Conservation (phyloP, 23 tunicate genomes). For the Aplidium turbinatum region DNA sequence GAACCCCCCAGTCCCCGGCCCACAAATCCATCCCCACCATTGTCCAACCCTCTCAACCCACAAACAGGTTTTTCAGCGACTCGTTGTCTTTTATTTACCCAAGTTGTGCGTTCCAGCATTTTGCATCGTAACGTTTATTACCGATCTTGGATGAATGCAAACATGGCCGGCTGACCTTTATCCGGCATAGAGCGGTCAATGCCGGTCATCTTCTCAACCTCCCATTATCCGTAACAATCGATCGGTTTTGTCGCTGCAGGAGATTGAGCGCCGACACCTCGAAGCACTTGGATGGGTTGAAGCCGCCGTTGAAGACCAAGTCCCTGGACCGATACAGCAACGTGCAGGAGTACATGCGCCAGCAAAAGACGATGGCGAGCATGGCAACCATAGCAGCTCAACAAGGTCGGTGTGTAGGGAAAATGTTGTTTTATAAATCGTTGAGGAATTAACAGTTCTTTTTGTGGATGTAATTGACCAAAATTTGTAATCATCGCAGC, state of each 20-base stretch:
- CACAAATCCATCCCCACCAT: constrained; percentile 11
- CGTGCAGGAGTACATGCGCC: constrained; percentile 71
- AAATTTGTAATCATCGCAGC: background rate
- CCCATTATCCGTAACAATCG: background rate
- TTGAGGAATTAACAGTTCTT: too few relatives aligned
- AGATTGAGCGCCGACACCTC: constrained; percentile 30
- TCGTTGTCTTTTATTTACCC: too few relatives aligned
- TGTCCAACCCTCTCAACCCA: too few relatives aligned
- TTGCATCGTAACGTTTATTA: too few relatives aligned
- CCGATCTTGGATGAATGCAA: too few relatives aligned
- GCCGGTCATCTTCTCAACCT: too few relatives aligned
- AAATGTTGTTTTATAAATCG: too few relatives aligned
- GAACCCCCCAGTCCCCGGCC: constrained; percentile 66
- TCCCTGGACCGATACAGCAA: constrained; percentile 74
- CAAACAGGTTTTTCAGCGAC: too few relatives aligned
- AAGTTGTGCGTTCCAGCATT: too few relatives aligned
- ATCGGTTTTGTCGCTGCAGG: background rate
- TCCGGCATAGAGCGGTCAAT: too few relatives aligned
- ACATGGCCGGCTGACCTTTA: too few relatives aligned
- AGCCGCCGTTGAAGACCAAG: constrained; percentile 44
- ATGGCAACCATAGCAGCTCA: constrained; percentile 22
- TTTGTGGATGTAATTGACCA: too few relatives aligned
- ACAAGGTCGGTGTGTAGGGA: constrained; percentile 5
- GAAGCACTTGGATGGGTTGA: background rate
- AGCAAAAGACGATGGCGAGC: constrained; percentile 45